A percentile compares a stretch with the other conserved stretches of the same genome.
phyloP scores from a whole-genome alignment of 2,888 invertebrate genomes.

The Serrognathus titanus region DNA sequence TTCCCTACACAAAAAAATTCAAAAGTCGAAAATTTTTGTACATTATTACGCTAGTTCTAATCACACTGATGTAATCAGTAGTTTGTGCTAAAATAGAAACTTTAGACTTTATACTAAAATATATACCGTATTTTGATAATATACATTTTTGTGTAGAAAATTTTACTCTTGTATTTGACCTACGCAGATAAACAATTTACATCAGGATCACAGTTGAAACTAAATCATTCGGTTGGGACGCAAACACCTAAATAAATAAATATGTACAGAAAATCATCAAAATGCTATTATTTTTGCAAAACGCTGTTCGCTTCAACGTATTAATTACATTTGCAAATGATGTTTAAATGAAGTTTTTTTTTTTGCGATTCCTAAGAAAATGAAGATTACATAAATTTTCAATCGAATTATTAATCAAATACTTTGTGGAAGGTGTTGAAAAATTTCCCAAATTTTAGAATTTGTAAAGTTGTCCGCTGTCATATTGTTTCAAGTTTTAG shows the following conservation, averaged over 20 bases:
- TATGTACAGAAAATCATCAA: slow-evolving; percentile 6
- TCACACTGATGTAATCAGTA: slow-evolving; percentile 3
- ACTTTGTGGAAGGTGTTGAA: no score
- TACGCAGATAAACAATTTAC: slow-evolving; percentile 16
- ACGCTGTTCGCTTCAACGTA: no score
- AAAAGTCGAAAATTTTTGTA: slow-evolving; percentile 23
- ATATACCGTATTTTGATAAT: slow-evolving; percentile 44
- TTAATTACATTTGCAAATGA: no score
- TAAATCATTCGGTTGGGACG: slow-evolving; percentile 20
- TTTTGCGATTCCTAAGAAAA: no score
- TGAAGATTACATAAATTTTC: no score
- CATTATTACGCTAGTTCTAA: slow-evolving; percentile 22
- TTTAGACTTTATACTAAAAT: slow-evolving; percentile 44
- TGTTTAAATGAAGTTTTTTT: no score
- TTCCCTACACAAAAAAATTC: slow-evolving; percentile 33
- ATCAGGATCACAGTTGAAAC: slow-evolving; percentile 35
- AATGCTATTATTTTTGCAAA: no score
- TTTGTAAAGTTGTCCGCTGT: no score
- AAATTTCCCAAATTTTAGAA: no score
- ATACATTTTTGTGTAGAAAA: slow-evolving; percentile 41
- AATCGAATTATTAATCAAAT: no score
- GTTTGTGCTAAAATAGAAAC: slow-evolving; percentile 37
- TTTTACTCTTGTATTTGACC: slow-evolving; percentile 44
- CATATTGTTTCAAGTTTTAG: no score
- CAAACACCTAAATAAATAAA: slow-evolving; percentile 12